Percentiles rank a stretch among this genome's conserved stretches.
These are phyloP conservation scores for Caenorhabditis becei DNA, from an alignment of 2,888 invertebrate genomes.

Conservation along the genomic window DNA sequence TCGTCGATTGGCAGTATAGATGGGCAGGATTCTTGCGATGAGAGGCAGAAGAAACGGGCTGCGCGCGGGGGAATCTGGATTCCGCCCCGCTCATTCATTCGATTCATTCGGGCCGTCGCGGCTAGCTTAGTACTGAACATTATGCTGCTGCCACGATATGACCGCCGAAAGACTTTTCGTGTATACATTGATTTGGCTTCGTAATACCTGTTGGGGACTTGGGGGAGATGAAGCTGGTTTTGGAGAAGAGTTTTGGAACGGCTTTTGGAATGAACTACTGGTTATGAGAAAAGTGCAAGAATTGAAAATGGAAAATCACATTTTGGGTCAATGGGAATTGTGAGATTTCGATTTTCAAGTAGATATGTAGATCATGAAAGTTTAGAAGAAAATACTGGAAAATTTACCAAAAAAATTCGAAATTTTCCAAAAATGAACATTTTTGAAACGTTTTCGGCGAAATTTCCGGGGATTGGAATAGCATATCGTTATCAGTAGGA, in stretches of 20 bases:
- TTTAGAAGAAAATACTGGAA: too few species aligned
- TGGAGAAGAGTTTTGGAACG: background rate
- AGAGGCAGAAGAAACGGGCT: conserved; percentile 42
- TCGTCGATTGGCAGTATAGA: conserved; percentile 49
- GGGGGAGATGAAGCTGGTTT: conserved; percentile 32
- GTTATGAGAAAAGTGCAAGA: too few species aligned
- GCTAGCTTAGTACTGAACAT: conserved; percentile 49
- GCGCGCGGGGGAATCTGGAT: conserved; percentile 42
- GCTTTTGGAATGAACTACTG: background rate
- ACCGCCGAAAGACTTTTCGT: background rate
- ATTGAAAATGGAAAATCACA: background rate
- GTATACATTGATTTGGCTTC: conserved; percentile 11
- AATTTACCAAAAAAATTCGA: too few species aligned
- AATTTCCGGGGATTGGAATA: too few species aligned
- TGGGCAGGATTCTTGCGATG: conserved; percentile 34
- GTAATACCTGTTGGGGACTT: conserved; percentile 45
- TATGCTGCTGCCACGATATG: conserved; percentile 6
- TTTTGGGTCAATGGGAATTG: too few species aligned
- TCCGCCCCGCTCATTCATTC: conserved; percentile 1
- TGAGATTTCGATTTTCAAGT: too few species aligned
- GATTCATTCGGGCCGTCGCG: background rate
- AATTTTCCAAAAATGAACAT: too few species aligned
- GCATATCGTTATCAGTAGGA: too few species aligned
- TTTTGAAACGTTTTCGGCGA: too few species aligned
- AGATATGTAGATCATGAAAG: too few species aligned